Evolutionary conservation across 2,113 vertebrate genomes (phyloP).

Genomic region (Choloepus hoffmanni): DNA sequence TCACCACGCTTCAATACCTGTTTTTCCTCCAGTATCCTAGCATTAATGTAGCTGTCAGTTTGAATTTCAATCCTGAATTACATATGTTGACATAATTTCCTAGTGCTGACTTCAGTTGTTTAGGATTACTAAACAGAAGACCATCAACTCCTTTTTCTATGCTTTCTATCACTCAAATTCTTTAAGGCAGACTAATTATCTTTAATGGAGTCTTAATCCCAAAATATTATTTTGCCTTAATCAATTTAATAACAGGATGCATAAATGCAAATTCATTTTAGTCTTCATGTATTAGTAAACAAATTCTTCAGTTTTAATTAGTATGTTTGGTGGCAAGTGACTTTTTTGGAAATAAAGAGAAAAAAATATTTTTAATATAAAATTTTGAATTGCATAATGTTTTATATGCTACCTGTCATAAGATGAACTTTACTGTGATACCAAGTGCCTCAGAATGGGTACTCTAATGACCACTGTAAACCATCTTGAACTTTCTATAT

Average conservation of each 20-base stretch:
- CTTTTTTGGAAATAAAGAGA: constrained; percentile 69
- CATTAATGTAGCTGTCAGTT: constrained; percentile 85
- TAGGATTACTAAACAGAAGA: constrained; percentile 81
- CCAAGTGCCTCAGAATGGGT: neutral
- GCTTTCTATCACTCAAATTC: constrained; percentile 70
- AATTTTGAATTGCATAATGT: constrained; percentile 60
- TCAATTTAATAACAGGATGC: constrained; percentile 69
- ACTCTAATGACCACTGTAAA: neutral
- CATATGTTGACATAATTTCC: constrained; percentile 87
- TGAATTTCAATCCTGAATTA: constrained; percentile 87
- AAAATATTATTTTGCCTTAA: constrained; percentile 49
- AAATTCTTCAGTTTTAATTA: constrained; percentile 7
- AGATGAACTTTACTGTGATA: neutral
- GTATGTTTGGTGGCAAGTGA: constrained; percentile 48
- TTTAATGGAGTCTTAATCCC: constrained; percentile 67
- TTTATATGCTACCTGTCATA: neutral
- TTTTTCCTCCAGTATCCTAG: constrained; percentile 74
- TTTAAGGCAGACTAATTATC: constrained; percentile 76
- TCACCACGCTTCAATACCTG: constrained; percentile 75
- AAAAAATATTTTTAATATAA: neutral
- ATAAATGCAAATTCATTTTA: constrained; percentile 24
- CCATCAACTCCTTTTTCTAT: constrained; percentile 78
- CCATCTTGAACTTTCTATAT: constrained; percentile 11
- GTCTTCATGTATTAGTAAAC: constrained; percentile 63
- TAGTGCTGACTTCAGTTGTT: constrained; percentile 84